Evolutionary conservation across 2,888 invertebrate genomes (phyloP), one percentile per base, ranked within the genome.

Genomic region (Pristionchus mayeri): DNA sequence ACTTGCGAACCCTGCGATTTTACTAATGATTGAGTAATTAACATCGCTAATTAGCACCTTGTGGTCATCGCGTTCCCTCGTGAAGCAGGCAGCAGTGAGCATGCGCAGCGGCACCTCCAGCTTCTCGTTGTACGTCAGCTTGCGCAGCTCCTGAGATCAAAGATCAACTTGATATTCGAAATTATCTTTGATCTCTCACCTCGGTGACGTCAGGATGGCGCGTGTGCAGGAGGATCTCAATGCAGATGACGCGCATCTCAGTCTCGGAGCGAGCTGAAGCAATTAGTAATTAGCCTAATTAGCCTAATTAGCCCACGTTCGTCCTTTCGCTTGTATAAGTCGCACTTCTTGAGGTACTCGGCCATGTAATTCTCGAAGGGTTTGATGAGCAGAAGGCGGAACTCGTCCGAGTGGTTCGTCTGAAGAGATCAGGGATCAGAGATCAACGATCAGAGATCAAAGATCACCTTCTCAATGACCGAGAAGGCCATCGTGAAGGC

Each of bases 41-140:
- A 18, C 3, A 6, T 34, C 3, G 34, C 30, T 34, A 63, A 63
- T 63, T 63, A 63, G 63, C n/a, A 30, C 34, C 13, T 30, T 34
- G 13, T 34, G n/a, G n/a, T n/a, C 34, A 34, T 63, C 63, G 7
- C 63, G 63, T 27, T 63, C 63, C 63, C 63, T 63, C 63, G 63
- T 63, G 34, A 34, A 63, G 34, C 63, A 63, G 34, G 63, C 63
- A 1, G 63, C 30, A 16, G 34, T 34, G 18, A 63, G 34, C 63
- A 63, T 63, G 34, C 63, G 63, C 13, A 63, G 63, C 34, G 63
- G 63, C 63, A 63, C 63, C 34, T 63, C 63, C 16, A 63, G 34
- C 63, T 63, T 63, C 63, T 63, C 63, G 34, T 63, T 63, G 63
- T 18, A 63, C 63, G 63, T 63, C 63, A 63, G 34, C 63, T 34